Conservation (phyloP, 1,140 invertebrate genomes). For the Pomacea maculata region DNA sequence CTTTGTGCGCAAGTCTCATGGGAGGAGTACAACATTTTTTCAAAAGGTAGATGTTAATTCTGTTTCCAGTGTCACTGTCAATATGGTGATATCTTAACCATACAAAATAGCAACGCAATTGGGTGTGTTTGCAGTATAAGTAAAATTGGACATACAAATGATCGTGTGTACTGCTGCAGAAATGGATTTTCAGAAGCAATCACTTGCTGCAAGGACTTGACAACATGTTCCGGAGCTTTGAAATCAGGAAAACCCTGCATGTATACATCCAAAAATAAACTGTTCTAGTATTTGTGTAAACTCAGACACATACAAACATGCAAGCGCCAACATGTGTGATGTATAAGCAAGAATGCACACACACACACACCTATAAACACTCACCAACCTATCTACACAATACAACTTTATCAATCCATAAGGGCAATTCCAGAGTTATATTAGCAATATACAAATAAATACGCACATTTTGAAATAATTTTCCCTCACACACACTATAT, state of each 20-base stretch:
- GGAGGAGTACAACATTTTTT: background rate
- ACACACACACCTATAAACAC: background rate
- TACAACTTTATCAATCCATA: background rate
- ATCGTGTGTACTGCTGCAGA: slow-evolving; percentile 86
- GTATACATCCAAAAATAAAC: slow-evolving; percentile 7
- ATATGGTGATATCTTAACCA: background rate
- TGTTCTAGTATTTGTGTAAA: background rate
- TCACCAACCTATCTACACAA: background rate
- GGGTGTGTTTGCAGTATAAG: background rate
- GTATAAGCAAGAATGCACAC: background rate
- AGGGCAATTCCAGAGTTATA: too few species aligned
- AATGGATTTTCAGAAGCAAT: slow-evolving; percentile 77
- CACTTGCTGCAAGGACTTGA: slow-evolving; percentile 78
- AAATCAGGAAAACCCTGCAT: slow-evolving; percentile 92
- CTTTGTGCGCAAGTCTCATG: too few species aligned
- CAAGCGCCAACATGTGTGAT: background rate
- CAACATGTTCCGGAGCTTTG: slow-evolving; percentile 84
- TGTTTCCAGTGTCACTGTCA: too few species aligned
- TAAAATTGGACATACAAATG: slow-evolving; percentile 66
- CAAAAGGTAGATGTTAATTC: too few species aligned
- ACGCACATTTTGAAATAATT: too few species aligned
- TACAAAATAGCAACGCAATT: background rate
- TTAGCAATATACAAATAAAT: too few species aligned
- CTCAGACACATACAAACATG: background rate
- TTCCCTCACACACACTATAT: too few species aligned